Conservation (phyloP, 1,140 invertebrate species). For the Ridgeia piscesae region DNA sequence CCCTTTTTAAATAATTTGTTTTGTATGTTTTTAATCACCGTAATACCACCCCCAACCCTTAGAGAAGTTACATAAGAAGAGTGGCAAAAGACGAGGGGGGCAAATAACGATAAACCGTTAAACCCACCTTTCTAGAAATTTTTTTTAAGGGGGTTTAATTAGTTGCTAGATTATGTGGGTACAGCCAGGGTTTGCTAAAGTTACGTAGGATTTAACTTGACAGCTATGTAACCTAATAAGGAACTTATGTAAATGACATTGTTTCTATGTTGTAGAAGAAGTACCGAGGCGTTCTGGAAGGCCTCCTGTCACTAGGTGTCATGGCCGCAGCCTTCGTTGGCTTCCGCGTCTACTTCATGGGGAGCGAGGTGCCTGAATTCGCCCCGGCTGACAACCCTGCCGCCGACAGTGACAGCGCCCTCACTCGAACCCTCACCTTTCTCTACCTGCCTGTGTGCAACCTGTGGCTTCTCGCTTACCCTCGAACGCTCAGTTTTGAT, state of each 20-base stretch:
- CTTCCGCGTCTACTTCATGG: constrained; percentile 87
- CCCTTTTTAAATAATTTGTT: too few relatives aligned
- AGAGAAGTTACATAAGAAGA: too few relatives aligned
- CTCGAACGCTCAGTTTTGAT: constrained; percentile 90
- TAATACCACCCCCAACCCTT: too few relatives aligned
- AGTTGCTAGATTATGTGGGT: too few relatives aligned
- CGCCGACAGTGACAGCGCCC: constrained; percentile 71
- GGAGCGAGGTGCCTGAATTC: constrained; percentile 91
- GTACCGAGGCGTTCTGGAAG: constrained; percentile 52
- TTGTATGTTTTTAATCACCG: too few relatives aligned
- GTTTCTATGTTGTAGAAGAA: not conserved
- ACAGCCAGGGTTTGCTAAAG: too few relatives aligned
- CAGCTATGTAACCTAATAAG: too few relatives aligned
- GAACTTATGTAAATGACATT: not conserved
- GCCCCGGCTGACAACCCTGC: constrained; percentile 70
- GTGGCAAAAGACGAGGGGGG: too few relatives aligned
- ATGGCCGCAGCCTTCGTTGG: constrained; percentile 72
- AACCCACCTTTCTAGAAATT: too few relatives aligned
- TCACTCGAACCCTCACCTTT: constrained; percentile 81
- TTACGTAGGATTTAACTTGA: too few relatives aligned
- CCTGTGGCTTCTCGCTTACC: constrained; percentile 84
- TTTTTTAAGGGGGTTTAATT: too few relatives aligned
- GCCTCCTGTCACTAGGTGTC: constrained; percentile 72
- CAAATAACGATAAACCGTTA: too few relatives aligned
- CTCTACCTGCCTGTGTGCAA: constrained; percentile 88